phyloP scores from a whole-genome alignment of 2,113 vertebrate genomes.

The Emydura subglobosa region DNA sequence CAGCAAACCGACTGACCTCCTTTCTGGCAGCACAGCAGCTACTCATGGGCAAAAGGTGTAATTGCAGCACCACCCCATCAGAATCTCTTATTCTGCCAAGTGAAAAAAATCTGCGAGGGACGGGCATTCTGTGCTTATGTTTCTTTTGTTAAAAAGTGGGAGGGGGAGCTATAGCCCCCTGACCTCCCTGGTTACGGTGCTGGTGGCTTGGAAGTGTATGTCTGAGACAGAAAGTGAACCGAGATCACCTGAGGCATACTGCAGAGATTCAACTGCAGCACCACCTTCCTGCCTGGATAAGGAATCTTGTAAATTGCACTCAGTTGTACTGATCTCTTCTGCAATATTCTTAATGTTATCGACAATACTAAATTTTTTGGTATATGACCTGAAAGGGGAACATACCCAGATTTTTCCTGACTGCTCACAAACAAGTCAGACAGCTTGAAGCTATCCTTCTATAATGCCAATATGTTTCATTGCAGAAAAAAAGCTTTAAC shows the following conservation, averaged over 20 bases:
- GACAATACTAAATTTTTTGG: not conserved
- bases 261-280: not conserved
- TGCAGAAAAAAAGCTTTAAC: not conserved
- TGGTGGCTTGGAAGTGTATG: not conserved
- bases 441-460: not conserved
- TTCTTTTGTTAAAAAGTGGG: not conserved
- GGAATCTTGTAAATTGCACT: not conserved
- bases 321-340: not conserved
- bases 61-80: not conserved
- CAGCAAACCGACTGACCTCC: not conserved
- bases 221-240: not conserved
- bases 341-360: not conserved
- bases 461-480: not conserved
- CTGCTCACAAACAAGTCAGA: constrained; percentile 1
- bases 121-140: not conserved
- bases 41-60: not conserved
- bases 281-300: not conserved
- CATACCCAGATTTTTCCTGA: not conserved
- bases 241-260: not conserved
- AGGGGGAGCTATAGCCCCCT: not conserved
- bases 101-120: not conserved
- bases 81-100: not conserved
- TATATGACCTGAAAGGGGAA: not conserved
- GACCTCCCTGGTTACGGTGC: not conserved
- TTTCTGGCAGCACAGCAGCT: not conserved